These are phyloP conservation scores for Caretta caretta DNA, from an alignment of 2,113 vertebrate genomes.

Conservation along the genomic window DNA sequence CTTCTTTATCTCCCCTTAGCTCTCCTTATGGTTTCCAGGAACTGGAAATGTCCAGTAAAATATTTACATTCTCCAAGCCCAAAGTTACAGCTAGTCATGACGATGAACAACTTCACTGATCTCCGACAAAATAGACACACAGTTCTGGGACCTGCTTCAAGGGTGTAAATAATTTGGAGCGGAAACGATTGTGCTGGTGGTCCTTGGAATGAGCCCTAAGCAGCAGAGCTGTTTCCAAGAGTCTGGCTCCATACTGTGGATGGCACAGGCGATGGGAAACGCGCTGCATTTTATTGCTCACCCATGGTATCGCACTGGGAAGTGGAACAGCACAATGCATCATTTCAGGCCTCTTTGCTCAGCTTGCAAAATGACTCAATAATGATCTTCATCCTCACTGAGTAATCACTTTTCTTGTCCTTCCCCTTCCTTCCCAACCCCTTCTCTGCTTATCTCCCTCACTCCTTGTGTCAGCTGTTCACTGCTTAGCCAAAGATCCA, in stretches of 20 bases:
- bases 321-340: background rate
- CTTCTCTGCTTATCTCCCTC: background rate
- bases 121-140: background rate
- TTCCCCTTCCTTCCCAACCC: background rate
- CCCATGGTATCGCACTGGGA: accelerated
- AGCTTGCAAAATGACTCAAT: background rate
- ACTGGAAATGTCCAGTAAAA: background rate
- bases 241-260: background rate
- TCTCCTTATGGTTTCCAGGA: background rate
- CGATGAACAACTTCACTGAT: background rate
- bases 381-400: background rate
- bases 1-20: background rate
- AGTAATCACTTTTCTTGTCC: accelerated
- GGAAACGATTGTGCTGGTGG: too few relatives aligned
- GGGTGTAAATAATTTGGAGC: too few relatives aligned
- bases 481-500: background rate
- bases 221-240: background rate
- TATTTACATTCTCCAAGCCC: background rate
- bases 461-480: background rate
- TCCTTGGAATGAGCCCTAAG: too few relatives aligned
- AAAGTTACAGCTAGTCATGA: background rate
- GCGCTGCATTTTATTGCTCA: background rate
- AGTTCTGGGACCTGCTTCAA: background rate
- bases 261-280: background rate
- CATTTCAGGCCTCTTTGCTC: background rate